A percentile compares a stretch with the other conserved stretches of the same genome.
These are phyloP conservation scores for Lynx canadensis DNA, from an alignment of 2,113 vertebrate species.

Conservation along the genomic window DNA sequence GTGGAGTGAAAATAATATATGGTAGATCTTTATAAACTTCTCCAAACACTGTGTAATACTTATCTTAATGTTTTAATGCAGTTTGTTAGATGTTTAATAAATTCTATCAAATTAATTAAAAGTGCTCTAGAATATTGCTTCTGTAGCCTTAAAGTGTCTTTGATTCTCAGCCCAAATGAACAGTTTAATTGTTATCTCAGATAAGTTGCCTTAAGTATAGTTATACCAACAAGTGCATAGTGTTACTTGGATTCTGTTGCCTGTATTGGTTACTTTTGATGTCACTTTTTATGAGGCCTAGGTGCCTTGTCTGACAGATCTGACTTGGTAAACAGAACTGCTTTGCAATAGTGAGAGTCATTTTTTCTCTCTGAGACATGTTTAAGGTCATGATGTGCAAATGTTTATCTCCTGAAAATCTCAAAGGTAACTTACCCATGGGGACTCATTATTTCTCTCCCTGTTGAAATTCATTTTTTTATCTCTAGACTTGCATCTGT, in stretches of 20 bases:
- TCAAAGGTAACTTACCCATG: conserved; percentile 41
- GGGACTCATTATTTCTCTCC: conserved; percentile 46
- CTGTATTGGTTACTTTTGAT: conserved; percentile 8
- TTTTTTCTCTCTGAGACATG: not conserved
- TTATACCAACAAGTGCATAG: not conserved
- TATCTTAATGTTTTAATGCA: not conserved
- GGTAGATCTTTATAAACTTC: not conserved
- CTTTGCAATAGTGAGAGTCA: not conserved
- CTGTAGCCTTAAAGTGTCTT: not conserved
- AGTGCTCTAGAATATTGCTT: not conserved
- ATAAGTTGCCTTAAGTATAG: not conserved
- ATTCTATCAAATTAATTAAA: not conserved
- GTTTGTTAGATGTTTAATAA: not conserved
- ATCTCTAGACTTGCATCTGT: conserved; percentile 15
- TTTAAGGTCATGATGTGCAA: conserved; percentile 39
- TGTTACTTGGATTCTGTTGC: not conserved
- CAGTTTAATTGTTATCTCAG: not conserved
- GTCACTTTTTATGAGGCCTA: conserved; percentile 2
- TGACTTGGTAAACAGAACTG: not conserved
- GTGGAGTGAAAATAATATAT: not conserved
- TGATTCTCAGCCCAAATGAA: not conserved
- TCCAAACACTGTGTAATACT: not conserved
- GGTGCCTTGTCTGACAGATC: not conserved
- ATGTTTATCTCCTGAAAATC: conserved; percentile 35
- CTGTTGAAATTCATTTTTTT: conserved; percentile 23